phyloP scores from a whole-genome alignment of 2,888 invertebrate species.

The Charanyca ferruginea region DNA sequence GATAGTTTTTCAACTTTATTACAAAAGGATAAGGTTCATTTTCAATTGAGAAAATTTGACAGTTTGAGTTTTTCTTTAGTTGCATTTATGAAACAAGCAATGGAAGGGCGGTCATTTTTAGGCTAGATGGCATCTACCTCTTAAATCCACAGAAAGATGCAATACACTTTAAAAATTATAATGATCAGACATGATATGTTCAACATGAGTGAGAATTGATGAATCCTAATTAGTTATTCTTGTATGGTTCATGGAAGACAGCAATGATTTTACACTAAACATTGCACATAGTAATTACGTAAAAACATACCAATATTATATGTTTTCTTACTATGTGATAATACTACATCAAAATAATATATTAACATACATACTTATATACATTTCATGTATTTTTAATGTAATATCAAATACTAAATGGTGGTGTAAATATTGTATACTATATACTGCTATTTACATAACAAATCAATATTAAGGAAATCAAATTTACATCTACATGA shows the following conservation, averaged over 20 bases:
- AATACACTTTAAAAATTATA: slow-evolving; percentile 33
- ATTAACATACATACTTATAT: not conserved
- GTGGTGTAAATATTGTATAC: not conserved
- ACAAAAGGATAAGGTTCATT: too few species aligned
- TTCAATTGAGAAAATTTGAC: too few species aligned
- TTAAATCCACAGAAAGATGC: slow-evolving; percentile 35
- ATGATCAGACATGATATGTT: slow-evolving; percentile 48
- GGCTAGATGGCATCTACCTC: not conserved
- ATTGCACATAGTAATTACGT: slow-evolving; percentile 29
- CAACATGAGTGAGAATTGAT: slow-evolving; percentile 57
- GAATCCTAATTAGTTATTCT: slow-evolving; percentile 65
- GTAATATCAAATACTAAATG: too few species aligned
- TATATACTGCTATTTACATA: not conserved
- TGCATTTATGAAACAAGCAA: too few species aligned
- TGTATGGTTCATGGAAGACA: slow-evolving; percentile 75
- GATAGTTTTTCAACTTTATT: too few species aligned
- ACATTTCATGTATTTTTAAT: not conserved
- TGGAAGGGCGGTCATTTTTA: not conserved
- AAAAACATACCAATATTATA: slow-evolving; percentile 34
- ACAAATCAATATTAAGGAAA: slow-evolving; percentile 11
- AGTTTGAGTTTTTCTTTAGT: too few species aligned
- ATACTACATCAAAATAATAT: slow-evolving; percentile 22
- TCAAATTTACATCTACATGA: slow-evolving; percentile 29
- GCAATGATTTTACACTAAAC: slow-evolving; percentile 56
- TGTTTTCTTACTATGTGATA: slow-evolving; percentile 18